These are phyloP conservation scores for Neodiprion virginianus DNA, from an alignment of 1,140 invertebrate species.

Conservation along the genomic window DNA sequence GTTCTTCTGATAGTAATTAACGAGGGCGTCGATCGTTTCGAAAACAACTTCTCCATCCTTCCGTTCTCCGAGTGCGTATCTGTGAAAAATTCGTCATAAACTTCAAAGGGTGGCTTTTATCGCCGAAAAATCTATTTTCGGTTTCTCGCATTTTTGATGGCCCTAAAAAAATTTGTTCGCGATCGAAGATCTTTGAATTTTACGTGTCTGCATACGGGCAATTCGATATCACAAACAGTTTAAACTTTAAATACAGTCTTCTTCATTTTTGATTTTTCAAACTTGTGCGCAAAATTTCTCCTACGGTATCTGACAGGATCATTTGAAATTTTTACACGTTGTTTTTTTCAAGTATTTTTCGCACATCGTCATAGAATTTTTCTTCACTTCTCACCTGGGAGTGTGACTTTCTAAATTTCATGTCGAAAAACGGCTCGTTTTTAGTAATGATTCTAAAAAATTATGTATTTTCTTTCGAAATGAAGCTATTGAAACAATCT, in stretches of 20 bases:
- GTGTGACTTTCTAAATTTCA: too few relatives aligned
- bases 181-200: background rate
- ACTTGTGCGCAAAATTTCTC: background rate
- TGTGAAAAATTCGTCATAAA: constrained; percentile 29
- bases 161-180: background rate
- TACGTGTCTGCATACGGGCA: background rate
- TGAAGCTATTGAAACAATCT: too few relatives aligned
- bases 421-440: too few relatives aligned
- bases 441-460: too few relatives aligned
- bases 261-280: background rate
- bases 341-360: too few relatives aligned
- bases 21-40: constrained; percentile 52
- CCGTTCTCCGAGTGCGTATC: constrained; percentile 51
- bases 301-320: too few relatives aligned
- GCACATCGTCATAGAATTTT: too few relatives aligned
- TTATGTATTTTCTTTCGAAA: too few relatives aligned
- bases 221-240: background rate
- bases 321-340: too few relatives aligned
- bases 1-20: constrained; percentile 47
- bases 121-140: constrained; percentile 11
- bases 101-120: background rate
- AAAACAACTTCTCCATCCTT: constrained; percentile 53
- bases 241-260: background rate
- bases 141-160: background rate
- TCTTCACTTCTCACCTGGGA: too few relatives aligned